These are phyloP conservation scores for Drosophila santomea DNA, from an alignment of 1,140 invertebrate genomes.

Conservation along the genomic window DNA sequence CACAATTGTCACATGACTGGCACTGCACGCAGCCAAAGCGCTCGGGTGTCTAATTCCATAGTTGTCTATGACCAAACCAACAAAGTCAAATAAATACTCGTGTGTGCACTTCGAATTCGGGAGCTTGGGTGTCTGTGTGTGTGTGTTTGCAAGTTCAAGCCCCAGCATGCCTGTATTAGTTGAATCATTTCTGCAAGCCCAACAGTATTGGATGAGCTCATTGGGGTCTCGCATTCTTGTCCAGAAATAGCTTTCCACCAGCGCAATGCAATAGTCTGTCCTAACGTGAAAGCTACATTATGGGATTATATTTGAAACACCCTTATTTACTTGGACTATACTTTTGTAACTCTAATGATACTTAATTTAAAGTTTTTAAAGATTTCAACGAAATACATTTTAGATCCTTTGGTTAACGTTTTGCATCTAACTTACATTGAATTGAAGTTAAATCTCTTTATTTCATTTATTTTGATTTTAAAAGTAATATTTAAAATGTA, in stretches of 20 bases:
- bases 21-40: conserved; percentile 26
- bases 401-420: no score
- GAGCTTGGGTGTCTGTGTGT: conserved; percentile 7
- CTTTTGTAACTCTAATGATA: no score
- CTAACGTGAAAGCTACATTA: no score
- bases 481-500: background rate
- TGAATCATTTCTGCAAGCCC: background rate
- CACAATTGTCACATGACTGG: conserved; percentile 61
- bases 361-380: no score
- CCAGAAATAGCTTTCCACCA: no score
- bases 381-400: no score
- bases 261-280: no score
- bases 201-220: background rate
- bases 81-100: conserved; percentile 8
- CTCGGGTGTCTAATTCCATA: conserved; percentile 36
- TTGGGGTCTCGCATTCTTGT: background rate
- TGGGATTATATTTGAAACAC: no score
- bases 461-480: no score
- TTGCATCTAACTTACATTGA: background rate
- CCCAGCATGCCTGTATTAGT: conserved; percentile 16
- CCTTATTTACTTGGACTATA: no score
- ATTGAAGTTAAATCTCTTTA: background rate
- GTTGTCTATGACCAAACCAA: conserved; percentile 7
- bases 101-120: conserved; percentile 4
- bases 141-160: conserved; percentile 1